Percentiles rank a stretch among this genome's conserved stretches.
These are phyloP conservation scores for Microchrysa polita DNA, from an alignment of 2,888 invertebrate genomes.

Conservation along the genomic window DNA sequence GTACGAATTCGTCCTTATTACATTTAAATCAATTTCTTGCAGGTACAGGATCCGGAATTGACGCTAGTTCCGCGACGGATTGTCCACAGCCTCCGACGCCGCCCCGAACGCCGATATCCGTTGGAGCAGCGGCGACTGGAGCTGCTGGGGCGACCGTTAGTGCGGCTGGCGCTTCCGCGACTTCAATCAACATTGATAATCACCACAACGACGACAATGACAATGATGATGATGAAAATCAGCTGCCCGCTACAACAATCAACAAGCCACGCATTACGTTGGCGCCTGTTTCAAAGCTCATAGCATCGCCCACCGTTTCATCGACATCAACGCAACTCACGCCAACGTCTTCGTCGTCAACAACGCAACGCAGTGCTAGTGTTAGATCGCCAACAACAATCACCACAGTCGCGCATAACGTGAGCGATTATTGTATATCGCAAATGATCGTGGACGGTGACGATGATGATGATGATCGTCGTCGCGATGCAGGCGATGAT, in stretches of 20 bases:
- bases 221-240: conserved; percentile 19
- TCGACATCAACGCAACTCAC: conserved; percentile 21
- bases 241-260: neutral
- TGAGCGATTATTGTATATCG: neutral
- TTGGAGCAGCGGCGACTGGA: neutral
- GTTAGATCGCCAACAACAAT: neutral
- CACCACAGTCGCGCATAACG: conserved; percentile 2
- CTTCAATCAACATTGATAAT: conserved; percentile 17
- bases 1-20: neutral
- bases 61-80: neutral
- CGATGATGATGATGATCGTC: too few species aligned
- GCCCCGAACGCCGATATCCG: conserved; percentile 50
- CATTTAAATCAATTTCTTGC: conserved; percentile 19
- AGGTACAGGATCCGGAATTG: conserved; percentile 22
- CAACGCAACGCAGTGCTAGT: neutral
- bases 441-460: conserved; percentile 7
- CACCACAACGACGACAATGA: too few species aligned
- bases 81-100: conserved; percentile 51
- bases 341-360: conserved; percentile 18
- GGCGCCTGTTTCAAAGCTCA: conserved; percentile 50
- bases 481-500: neutral
- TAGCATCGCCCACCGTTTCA: conserved; percentile 34
- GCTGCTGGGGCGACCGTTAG: neutral
- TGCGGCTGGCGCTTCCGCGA: too few species aligned
- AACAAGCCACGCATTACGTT: conserved; percentile 44